Conservation (phyloP, 2,797 vertebrate genomes). For the Urosaurus nigricauda region DNA sequence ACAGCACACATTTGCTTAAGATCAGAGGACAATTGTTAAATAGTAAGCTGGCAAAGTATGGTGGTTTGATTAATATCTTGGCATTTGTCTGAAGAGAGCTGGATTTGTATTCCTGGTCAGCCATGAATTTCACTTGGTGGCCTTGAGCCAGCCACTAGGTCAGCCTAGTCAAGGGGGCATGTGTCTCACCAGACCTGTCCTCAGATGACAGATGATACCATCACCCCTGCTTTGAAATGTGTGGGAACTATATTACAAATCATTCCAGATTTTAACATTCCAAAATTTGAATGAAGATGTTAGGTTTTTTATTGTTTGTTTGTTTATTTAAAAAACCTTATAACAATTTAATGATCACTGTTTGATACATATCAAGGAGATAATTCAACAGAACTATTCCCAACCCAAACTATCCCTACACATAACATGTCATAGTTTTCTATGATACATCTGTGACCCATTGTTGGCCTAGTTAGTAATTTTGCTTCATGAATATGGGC, state of each 20-base stretch:
- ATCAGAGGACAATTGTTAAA: not conserved
- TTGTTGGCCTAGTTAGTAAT: not conserved
- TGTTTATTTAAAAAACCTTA: not conserved
- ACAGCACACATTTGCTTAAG: not conserved
- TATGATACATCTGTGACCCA: not conserved
- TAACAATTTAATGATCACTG: not conserved
- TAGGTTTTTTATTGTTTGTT: too few relatives aligned
- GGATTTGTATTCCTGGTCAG: not conserved
- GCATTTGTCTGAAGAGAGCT: not conserved
- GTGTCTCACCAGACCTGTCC: not conserved
- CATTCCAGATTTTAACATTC: not conserved
- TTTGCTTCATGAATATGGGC: not conserved
- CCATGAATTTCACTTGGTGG: not conserved
- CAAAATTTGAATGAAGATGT: not conserved
- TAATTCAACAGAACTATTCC: not conserved
- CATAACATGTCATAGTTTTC: not conserved
- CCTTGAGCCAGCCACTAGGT: not conserved
- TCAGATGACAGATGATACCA: not conserved
- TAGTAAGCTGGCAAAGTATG: not conserved
- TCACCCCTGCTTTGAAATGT: not conserved
- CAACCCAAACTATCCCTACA: too few relatives aligned
- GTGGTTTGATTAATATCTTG: not conserved
- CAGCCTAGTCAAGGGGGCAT: not conserved
- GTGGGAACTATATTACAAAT: not conserved
- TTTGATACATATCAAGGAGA: not conserved